A percentile compares a stretch with the other conserved stretches of the same genome.
Evolutionary conservation across 2,113 vertebrate genomes (phyloP).

Genomic region (Sapayoa aenigma): DNA sequence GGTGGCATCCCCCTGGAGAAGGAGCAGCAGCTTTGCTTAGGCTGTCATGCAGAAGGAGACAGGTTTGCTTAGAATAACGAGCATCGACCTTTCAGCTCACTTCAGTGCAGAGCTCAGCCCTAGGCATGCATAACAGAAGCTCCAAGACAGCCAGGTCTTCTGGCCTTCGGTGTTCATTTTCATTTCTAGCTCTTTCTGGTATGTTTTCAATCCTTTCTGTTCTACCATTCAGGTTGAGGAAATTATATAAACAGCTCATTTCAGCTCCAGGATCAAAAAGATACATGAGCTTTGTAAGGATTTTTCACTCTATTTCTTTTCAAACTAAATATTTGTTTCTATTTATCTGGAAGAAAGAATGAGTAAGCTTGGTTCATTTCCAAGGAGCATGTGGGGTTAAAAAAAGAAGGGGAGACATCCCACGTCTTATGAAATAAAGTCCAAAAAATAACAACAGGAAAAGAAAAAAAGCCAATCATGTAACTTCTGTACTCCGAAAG

Average conservation of each 20-base stretch:
- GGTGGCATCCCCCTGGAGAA: not conserved
- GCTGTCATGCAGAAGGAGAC: not conserved
- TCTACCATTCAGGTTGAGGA: not conserved
- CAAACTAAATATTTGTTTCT: conserved; percentile 34
- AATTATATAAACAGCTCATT: conserved; percentile 28
- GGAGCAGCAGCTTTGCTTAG: not conserved
- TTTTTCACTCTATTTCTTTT: not conserved
- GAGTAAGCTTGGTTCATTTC: not conserved
- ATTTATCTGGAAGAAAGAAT: conserved; percentile 21
- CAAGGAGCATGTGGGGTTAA: conserved; percentile 4
- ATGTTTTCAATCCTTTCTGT: not conserved
- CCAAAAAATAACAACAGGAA: conserved; percentile 35
- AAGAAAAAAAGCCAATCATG: not conserved
- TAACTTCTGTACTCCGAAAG: not conserved
- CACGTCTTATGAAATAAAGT: not conserved
- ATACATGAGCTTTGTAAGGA: not conserved
- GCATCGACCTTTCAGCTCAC: not conserved
- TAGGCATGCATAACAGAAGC: not conserved
- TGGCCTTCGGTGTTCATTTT: not conserved
- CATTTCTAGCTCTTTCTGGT: not conserved
- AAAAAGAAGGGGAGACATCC: conserved; percentile 2
- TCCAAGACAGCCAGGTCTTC: not conserved
- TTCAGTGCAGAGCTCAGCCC: not conserved
- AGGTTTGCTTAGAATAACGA: not conserved
- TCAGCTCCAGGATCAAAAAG: conserved; percentile 12